Conservation (phyloP, 37 sponge, comb jelly and placozoan genomes). For the Spongilla lacustris region DNA sequence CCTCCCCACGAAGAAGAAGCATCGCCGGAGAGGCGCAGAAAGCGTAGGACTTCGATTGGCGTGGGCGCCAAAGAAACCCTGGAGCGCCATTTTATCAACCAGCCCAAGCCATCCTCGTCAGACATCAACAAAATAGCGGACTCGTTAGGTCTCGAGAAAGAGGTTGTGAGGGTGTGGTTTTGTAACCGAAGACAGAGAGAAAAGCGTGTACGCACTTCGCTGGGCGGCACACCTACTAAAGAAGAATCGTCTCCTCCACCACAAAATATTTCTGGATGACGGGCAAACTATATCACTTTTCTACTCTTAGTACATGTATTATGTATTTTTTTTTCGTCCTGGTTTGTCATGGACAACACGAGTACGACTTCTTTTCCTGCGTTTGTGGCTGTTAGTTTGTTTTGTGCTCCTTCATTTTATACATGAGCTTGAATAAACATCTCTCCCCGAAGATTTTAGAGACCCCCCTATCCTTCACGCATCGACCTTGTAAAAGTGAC, state of each 20-base stretch:
- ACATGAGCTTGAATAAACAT: too few relatives aligned
- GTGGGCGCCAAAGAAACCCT: conserved; percentile 82
- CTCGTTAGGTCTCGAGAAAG: conserved; percentile 86
- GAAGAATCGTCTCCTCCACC: background rate
- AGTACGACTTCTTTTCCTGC: too few relatives aligned
- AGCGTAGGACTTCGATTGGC: conserved; percentile 87
- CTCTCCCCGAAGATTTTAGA: too few relatives aligned
- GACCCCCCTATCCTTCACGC: too few relatives aligned
- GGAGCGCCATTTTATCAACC: conserved; percentile 83
- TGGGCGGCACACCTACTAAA: conserved; percentile 25
- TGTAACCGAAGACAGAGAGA: conserved; percentile 96
- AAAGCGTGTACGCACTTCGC: conserved; percentile 82
- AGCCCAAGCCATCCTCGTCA: conserved; percentile 89
- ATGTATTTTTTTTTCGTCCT: too few relatives aligned
- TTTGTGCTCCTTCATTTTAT: too few relatives aligned
- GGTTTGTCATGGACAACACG: too few relatives aligned
- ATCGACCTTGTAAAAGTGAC: too few relatives aligned
- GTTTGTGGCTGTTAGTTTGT: too few relatives aligned
- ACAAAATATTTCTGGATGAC: too few relatives aligned
- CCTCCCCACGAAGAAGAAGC: conserved; percentile 66
- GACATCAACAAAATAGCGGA: conserved; percentile 89
- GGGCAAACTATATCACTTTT: too few relatives aligned
- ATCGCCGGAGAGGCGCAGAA: conserved; percentile 88
- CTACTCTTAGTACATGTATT: too few relatives aligned
- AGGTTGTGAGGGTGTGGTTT: conserved; percentile 97